A percentile compares a stretch with the other conserved stretches of the same genome.
Conservation (phyloP, 1,140 invertebrate genomes). For the Ooceraea biroi region DNA sequence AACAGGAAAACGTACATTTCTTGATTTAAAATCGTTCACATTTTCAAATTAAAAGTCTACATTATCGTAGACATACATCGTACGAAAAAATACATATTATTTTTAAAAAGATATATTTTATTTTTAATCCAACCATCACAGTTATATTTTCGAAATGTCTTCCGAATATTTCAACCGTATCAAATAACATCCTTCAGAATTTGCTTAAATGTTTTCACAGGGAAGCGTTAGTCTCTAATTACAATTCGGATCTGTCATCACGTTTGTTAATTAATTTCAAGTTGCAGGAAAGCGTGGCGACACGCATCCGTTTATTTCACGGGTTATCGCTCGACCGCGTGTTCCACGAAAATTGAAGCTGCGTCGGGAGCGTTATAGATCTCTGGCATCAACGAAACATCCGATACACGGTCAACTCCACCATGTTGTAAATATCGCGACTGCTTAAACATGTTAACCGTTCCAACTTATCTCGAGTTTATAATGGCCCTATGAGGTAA, state of each 20-base stretch:
- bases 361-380: constrained; percentile 46
- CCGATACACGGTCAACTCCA: constrained; percentile 36
- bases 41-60: constrained; percentile 14
- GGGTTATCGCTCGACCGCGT: not conserved
- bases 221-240: not conserved
- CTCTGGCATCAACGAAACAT: constrained; percentile 33
- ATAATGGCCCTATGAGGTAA: constrained; percentile 20
- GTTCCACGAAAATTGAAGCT: constrained; percentile 28
- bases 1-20: not conserved
- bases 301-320: constrained; percentile 42
- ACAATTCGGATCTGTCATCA: not conserved
- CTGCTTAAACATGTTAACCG: constrained; percentile 9
- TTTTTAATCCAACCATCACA: not conserved
- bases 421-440: constrained; percentile 19
- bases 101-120: not conserved
- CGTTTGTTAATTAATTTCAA: constrained; percentile 40
- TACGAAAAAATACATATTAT: not conserved
- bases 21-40: not conserved
- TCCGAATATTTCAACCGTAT: not conserved
- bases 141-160: not conserved
- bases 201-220: not conserved
- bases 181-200: not conserved
- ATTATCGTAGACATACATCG: no score
- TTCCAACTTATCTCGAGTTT: constrained; percentile 13
- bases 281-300: not conserved